phyloP scores from a whole-genome alignment of 2,797 vertebrate genomes.

The Scolopax bukidnonensis region DNA sequence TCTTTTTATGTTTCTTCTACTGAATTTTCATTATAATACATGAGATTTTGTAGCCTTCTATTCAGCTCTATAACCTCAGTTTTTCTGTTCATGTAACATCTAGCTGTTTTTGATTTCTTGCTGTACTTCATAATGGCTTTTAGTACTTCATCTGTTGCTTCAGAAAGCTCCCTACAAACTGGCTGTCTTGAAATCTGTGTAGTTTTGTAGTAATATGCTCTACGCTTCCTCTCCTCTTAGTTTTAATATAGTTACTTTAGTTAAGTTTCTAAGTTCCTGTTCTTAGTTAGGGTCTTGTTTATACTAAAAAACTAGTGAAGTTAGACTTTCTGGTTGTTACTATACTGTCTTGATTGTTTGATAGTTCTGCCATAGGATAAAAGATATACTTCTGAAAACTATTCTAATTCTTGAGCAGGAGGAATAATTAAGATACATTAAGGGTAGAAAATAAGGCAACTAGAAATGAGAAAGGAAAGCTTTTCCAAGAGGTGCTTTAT shows the following conservation, averaged over 20 bases:
- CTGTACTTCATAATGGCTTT: background rate
- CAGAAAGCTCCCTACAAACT: background rate
- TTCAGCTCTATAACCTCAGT: background rate
- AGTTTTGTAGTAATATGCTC: background rate
- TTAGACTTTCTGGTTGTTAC: background rate
- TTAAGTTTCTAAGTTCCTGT: background rate
- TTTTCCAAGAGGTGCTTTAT: background rate
- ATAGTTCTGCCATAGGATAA: background rate
- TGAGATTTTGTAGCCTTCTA: background rate
- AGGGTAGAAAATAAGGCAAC: background rate
- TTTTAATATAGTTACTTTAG: background rate
- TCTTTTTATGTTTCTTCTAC: background rate
- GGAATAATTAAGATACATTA: background rate
- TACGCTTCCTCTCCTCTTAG: background rate
- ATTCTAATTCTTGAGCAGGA: background rate
- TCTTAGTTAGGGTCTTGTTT: background rate
- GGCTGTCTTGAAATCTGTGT: background rate
- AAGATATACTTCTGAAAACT: background rate
- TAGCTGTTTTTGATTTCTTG: background rate
- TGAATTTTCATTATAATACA: background rate
- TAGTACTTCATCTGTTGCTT: background rate
- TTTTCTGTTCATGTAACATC: background rate
- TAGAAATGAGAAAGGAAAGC: background rate
- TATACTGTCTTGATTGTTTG: background rate
- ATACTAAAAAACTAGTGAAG: background rate